Base-by-base conservation (phyloP, 1,140 invertebrate species). In the Meloidogyne exigua region DNA sequence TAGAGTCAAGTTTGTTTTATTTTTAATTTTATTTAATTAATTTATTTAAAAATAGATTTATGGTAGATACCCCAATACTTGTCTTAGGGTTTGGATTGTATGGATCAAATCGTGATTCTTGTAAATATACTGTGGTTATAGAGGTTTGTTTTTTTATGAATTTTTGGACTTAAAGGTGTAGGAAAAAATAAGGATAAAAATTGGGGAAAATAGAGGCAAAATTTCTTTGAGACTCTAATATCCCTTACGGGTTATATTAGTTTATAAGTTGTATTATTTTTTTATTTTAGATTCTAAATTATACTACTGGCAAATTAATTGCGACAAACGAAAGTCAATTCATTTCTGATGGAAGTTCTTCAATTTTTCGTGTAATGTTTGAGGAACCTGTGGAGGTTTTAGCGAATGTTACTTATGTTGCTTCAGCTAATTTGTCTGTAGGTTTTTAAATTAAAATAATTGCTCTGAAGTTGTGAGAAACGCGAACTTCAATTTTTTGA, bases 31-130 rank as follows among this genome's bases (percentile, higher is more conserved):
- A 70, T 5, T 28, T 21, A 42, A 76, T 36, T 63, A 7, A 49
- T 25, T 39, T 77, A n/a, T 28, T 57, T 69, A 11, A n/a, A 69
- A 89, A 64, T 83, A 92, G 93, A 81, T 95, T 95, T 87, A 91
- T 91, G 69, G 93, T 93, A 1, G 93, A 94, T 87, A 90, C 91
- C 79, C 90, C 91, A 78, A 94, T 95, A 80, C 94, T 92, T 89
- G 90, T 95, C 10, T 92, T 93, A 65, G 94, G 93, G 9, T 94
- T 94, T 88, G 93, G 93, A 72, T 89, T 95, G 57, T 95, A 94
- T 89, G 94, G 93, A 21, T 93, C 93, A 66, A 92, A 93, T 80
- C 92, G 93, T 88, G 92, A 92, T 12, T 91, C 92, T 4, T 91
- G 91, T 4, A 93, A 94, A 86, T 95, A 95, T 88, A 90, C 91